Evolutionary conservation across 2,888 invertebrate genomes (phyloP), one percentile per base, ranked within the genome.

Genomic region (Latheticus oryzae): DNA sequence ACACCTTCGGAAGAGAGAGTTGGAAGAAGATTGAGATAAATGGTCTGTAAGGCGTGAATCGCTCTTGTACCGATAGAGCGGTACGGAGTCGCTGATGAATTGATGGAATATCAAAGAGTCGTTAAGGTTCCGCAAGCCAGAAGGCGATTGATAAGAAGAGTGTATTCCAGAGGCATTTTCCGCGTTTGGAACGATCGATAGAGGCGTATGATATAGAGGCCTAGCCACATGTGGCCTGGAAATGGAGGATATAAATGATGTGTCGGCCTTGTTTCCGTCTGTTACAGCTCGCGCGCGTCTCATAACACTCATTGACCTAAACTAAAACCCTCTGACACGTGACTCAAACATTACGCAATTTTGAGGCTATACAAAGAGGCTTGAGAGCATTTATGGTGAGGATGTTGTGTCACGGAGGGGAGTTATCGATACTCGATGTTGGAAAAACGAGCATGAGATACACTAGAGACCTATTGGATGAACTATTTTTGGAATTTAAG

Each of bases 41-140:
- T 68, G 58, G 61, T 60, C 58, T 56, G 61, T 52, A 56, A 57
- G 60, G 58, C 59, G 56, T 52, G 63, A 66, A 65, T 62, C 47
- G 56, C 30, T 50, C 56, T 48, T 48, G 50, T 56, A 50, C 32
- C 56, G 56, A 56, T 56, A 50, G 47, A 51, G 53, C 37, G 33
- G 33, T 37, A 37, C 42, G 17, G 23, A 47, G 53, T 47, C 42
- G 37, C 60, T 65, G 66, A 65, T 65, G 65, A 65, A 70, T 70
- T 68, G 70, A 68, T 68, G 65, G 66, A 69, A 69, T 65, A 67
- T 69, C 69, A 66, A 69, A 67, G 53, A 63, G 64, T 67, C 68
- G 64, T 68, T 68, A 67, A 57, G 58, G 48, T 57, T 26, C 23
- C 30, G 51, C 51, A 58, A 58, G 63, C 57, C 61, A 43, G 63